Percentiles rank a stretch among this genome's conserved stretches.
phyloP scores from a whole-genome alignment of 1,140 invertebrate genomes.

The Metopolophium dirhodum region DNA sequence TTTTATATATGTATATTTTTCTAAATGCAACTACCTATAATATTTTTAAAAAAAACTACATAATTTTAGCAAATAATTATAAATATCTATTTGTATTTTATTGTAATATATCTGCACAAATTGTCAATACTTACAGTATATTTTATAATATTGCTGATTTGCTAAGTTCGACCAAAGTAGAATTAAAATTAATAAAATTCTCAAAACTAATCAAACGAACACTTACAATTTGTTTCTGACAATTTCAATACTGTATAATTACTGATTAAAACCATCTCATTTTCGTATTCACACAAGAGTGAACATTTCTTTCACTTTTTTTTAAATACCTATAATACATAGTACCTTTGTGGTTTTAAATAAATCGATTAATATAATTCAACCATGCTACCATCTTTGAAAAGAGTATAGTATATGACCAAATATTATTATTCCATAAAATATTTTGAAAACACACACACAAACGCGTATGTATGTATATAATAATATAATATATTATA shows the following conservation, averaged over 20 bases:
- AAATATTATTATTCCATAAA: background rate
- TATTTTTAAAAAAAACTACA: no score
- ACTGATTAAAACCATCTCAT: background rate
- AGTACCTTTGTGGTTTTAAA: background rate
- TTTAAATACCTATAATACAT: background rate
- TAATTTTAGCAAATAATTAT: no score
- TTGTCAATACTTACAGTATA: no score
- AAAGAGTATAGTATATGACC: background rate
- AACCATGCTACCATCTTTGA: background rate
- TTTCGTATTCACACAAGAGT: background rate
- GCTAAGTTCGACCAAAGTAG: background rate
- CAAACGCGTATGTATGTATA: background rate
- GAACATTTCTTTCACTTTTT: background rate
- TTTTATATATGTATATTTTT: no score
- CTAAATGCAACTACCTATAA: no score
- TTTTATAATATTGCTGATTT: background rate
- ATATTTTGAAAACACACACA: background rate
- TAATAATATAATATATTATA: background rate
- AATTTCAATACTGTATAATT: background rate
- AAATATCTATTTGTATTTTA: no score
- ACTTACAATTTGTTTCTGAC: background rate
- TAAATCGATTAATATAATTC: background rate
- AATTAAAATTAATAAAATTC: background rate
- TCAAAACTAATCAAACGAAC: background rate
- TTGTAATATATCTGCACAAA: no score